Evolutionary conservation across 2,113 vertebrate species (phyloP), one percentile per base, ranked within the genome.

Genomic region (Catharus minimus): DNA sequence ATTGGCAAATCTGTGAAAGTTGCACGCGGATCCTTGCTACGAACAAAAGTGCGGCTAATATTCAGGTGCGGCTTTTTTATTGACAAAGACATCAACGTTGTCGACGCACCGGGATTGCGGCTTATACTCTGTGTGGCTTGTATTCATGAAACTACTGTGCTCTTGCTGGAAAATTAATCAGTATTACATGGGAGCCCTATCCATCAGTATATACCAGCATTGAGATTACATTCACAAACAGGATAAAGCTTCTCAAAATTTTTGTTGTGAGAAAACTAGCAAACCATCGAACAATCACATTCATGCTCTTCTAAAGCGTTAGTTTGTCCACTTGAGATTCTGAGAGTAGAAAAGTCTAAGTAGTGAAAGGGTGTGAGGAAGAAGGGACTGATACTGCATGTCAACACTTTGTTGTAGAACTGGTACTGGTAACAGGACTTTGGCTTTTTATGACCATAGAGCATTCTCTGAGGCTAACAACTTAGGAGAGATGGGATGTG

Each of bases 401-500:
- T n/a, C 50, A 88, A 7, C 15, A 46, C 27, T 1, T 32, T 5
- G 8, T 5, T 53, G 19, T 22, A 32, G 38, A 82, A 69, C 15
- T 1, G 0, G 18, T 0, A 7, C 0, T 32, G 18, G 41, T 13
- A 84, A 78, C 26, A 47, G 5, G 10, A 12, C 13, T 79, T 69
- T 39, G 9, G 3, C 10, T 85, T 50, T 57, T 36, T 44, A 30
- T 10, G 30, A 52, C 11, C 20, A 28, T 0, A 38, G 11, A 18
- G 46, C 27, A 2, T 28, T 16, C 62, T 60, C 33, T 30, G 7
- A 69, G 20, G 18, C 24, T 38, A 55, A 32, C 22, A 68, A 11
- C 30, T 61, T 33, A 52, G 16, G 20, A 81, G 18, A 53, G 27
- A 57, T 6, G 13, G 13, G 20, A 65, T 43, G 13, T 4, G 24